phyloP scores from a whole-genome alignment of 2,797 vertebrate genomes.

The Aeoliscus strigatus region DNA sequence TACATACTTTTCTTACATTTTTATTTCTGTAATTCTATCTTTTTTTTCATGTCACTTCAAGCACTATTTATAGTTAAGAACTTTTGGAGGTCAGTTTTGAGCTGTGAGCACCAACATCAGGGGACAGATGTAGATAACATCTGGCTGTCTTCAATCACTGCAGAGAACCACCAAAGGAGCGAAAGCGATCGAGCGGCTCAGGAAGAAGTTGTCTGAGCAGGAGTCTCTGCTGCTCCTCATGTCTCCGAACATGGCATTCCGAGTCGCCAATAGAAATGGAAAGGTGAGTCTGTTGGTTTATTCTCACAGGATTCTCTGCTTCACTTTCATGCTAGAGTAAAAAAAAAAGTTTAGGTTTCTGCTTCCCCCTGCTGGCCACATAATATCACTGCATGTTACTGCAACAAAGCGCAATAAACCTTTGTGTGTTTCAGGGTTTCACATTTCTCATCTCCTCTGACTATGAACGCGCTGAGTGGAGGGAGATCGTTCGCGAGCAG shows the following conservation, averaged over 20 bases:
- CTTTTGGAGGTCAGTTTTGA: conserved; percentile 17
- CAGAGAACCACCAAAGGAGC: conserved; percentile 89
- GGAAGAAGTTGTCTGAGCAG: conserved; percentile 91
- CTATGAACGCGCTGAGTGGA: conserved; percentile 92
- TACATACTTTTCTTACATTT: too few species aligned
- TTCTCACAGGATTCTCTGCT: background rate
- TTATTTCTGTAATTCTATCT: too few species aligned
- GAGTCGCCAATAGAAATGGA: conserved; percentile 87
- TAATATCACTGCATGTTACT: conserved; percentile 1
- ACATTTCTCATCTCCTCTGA: conserved; percentile 91
- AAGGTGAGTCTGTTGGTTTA: conserved; percentile 76
- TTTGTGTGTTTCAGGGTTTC: conserved; percentile 75
- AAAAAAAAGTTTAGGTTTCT: conserved; percentile 12
- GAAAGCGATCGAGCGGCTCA: conserved; percentile 85
- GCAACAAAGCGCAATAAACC: background rate
- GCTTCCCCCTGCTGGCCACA: conserved; percentile 42
- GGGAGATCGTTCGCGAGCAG: conserved; percentile 89
- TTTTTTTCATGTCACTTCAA: too few species aligned
- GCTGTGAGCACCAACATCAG: too few species aligned
- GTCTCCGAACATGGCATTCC: conserved; percentile 92
- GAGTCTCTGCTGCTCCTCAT: conserved; percentile 89
- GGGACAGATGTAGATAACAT: too few species aligned
- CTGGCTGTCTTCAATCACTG: conserved; percentile 10
- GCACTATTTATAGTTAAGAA: too few species aligned
- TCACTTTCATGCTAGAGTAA: background rate